phyloP scores from a whole-genome alignment of 1,140 invertebrate genomes.

The Bombus sylvicola region DNA sequence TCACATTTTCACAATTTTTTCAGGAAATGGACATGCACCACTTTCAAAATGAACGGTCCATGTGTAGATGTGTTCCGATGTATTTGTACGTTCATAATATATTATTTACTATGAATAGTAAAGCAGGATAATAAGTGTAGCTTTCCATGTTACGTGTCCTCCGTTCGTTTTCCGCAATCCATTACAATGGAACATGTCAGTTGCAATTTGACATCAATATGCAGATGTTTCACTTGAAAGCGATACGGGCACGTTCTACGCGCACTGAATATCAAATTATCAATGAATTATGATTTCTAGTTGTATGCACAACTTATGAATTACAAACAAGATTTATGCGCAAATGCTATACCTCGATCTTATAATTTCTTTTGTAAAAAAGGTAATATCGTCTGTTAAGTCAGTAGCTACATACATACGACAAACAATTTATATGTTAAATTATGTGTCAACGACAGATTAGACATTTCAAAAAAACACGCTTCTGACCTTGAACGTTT shows the following conservation, averaged over 20 bases:
- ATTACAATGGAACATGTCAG: background rate
- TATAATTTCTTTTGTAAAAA: background rate
- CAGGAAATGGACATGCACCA: too few relatives aligned
- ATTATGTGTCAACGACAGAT: too few relatives aligned
- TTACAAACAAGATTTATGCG: background rate
- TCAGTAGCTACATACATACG: too few relatives aligned
- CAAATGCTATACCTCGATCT: background rate
- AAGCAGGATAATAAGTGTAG: background rate
- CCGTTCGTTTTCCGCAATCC: background rate
- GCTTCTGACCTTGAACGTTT: too few relatives aligned
- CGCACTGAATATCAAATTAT: constrained; percentile 36
- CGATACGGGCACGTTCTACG: constrained; percentile 17
- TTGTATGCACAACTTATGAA: background rate
- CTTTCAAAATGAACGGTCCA: too few relatives aligned
- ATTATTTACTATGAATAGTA: too few relatives aligned
- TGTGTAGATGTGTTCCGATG: too few relatives aligned
- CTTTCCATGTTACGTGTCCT: background rate
- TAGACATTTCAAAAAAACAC: too few relatives aligned
- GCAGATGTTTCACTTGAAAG: constrained; percentile 15
- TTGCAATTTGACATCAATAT: constrained; percentile 39
- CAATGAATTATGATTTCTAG: constrained; percentile 15
- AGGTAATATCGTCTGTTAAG: too few relatives aligned
- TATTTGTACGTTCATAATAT: too few relatives aligned
- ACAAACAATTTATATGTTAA: too few relatives aligned
- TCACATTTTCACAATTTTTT: too few relatives aligned